phyloP scores from a whole-genome alignment of 2,797 vertebrate species.

The Liparis tanakae region DNA sequence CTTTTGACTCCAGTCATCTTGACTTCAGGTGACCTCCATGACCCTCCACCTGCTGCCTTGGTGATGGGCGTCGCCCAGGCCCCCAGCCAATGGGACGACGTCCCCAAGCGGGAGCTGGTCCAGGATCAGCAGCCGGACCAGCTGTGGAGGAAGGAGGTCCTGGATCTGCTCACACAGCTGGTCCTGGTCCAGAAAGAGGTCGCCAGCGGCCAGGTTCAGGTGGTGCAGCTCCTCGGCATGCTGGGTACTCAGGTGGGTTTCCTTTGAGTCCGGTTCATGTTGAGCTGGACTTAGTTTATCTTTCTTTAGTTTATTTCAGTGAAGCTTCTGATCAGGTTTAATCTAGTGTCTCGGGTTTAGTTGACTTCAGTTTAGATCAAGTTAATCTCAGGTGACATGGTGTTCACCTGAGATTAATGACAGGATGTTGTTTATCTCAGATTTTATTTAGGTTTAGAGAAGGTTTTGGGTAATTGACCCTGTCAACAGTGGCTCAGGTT shows the following conservation, averaged over 20 bases:
- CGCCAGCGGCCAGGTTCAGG: constrained; percentile 24
- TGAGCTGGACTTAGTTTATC: neutral
- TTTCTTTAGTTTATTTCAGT: neutral
- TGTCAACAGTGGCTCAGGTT: neutral
- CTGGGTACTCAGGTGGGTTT: constrained; percentile 59
- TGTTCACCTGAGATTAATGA: no score
- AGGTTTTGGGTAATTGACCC: neutral
- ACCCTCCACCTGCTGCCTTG: constrained; percentile 35
- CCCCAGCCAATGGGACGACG: neutral
- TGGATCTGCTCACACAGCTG: constrained; percentile 53
- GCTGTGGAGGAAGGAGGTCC: constrained; percentile 41
- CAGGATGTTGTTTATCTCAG: neutral
- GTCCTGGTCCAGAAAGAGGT: constrained; percentile 50
- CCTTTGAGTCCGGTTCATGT: neutral
- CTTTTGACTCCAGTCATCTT: constrained; percentile 62
- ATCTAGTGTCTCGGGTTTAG: no score
- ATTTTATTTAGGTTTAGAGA: neutral
- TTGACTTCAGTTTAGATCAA: no score
- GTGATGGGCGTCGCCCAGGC: constrained; percentile 23
- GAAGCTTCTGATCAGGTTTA: neutral
- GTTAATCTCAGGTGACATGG: neutral
- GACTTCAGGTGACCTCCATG: constrained; percentile 59
- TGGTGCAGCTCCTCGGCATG: constrained; percentile 40
- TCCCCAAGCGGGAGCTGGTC: constrained; percentile 5
- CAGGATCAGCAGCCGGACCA: constrained; percentile 23